Evolutionary conservation across 2,888 invertebrate genomes (phyloP), one percentile per base, ranked within the genome.

Genomic region (Stenolophus ochropezus): DNA sequence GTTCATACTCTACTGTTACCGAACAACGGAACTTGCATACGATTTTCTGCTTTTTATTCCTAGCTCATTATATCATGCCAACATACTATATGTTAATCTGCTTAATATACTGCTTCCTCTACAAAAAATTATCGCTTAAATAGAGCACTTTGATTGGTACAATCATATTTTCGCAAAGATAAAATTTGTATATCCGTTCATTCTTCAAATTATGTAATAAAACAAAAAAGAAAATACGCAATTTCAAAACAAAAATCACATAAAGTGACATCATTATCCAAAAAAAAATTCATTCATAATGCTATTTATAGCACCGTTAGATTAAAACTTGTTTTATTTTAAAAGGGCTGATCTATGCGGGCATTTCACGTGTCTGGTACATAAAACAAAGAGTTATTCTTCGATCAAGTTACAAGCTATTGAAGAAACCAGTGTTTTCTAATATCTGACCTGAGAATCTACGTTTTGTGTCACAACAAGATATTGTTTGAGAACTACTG

Each of bases 1-100:
- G 65, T 69, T 69, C 65, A 33, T 61, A 23, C 21, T 61, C 27
- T 27, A 69, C 65, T 69, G 65, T 69, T 69, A 69, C 27, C 56
- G 65, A 33, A 69, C 27, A 69, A 69, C 65, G 65, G 33, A 69
- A 69, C 65, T 20, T 69, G 65, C 65, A 23, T 23, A 25, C 6
- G 33, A 61, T 23, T 69, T 33, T 69, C 27, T 16, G 33, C 27
- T 27, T 69, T 69, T 69, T 69, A 69, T 69, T 69, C 42, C 27
- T 27, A 16, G 8, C 33, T 69, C 27, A 69, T 69, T 69, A 69
- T 69, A 33, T 69, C 27, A 69, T 18, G 25, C n/a, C 1, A 69
- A 16, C 14, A 69, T 69, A 69, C 8, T 23, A 23, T 61, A 61
- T 61, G 61, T 23, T 61, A 61, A 61, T 61, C 61, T 61, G 33